Conservation (phyloP, 2,113 vertebrate genomes). For the Oreotrochilus melanogaster region DNA sequence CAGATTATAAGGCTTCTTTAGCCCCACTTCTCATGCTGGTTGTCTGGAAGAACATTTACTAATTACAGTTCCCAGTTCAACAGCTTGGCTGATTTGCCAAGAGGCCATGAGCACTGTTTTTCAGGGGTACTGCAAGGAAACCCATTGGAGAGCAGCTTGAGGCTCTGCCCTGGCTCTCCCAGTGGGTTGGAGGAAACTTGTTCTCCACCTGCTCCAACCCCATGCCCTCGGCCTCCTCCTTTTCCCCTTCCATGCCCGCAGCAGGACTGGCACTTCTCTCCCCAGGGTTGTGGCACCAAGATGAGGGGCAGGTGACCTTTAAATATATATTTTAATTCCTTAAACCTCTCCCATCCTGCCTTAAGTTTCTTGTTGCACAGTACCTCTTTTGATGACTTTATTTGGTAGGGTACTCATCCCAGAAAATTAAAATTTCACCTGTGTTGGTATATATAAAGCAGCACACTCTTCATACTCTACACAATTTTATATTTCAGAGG, state of each 20-base stretch:
- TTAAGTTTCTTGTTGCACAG: neutral
- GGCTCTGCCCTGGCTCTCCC: rapidly evolving
- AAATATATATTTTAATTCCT: neutral
- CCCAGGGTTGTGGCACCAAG: rapidly evolving
- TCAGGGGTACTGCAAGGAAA: neutral
- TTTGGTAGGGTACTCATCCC: neutral
- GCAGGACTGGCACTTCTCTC: rapidly evolving
- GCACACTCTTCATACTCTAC: neutral
- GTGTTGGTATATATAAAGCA: neutral
- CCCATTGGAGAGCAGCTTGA: rapidly evolving
- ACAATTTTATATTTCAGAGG: neutral
- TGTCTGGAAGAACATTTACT: neutral
- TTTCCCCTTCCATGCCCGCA: too few species aligned
- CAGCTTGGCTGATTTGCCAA: neutral
- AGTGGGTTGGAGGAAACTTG: rapidly evolving
- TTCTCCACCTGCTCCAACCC: neutral
- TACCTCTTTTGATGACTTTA: neutral
- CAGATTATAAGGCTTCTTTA: neutral
- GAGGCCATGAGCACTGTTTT: neutral
- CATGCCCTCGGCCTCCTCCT: rapidly evolving
- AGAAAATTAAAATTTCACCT: constrained; percentile 6
- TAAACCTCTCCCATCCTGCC: neutral
- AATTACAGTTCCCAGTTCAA: neutral
- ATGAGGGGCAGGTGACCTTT: neutral
- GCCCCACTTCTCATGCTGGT: neutral